Conservation (phyloP, 2,888 invertebrate genomes). For the Ligdia adustata region DNA sequence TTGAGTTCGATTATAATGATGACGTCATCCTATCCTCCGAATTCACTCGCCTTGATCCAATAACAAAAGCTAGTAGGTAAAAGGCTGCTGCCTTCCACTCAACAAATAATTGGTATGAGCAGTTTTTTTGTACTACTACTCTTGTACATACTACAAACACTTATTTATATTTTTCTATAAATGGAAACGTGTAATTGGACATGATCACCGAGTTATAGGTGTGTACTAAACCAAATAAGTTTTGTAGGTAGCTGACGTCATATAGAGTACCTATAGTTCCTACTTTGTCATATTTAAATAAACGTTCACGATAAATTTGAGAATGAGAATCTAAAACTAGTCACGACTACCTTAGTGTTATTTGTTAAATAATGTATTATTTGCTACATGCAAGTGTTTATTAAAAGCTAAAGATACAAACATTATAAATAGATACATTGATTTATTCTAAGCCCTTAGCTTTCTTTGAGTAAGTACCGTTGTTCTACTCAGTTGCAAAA, state of each 20-base stretch:
- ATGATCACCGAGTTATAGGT: conserved; percentile 30
- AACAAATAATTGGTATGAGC: conserved; percentile 26
- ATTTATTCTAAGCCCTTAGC: no score
- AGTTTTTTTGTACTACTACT: conserved; percentile 21
- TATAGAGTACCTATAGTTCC: conserved; percentile 28
- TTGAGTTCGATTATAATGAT: conserved; percentile 56
- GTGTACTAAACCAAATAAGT: conserved; percentile 28
- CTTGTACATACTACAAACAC: conserved; percentile 4
- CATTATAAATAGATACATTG: no score
- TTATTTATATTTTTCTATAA: conserved; percentile 32
- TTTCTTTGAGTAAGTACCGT: conserved; percentile 24
- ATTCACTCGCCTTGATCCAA: conserved; percentile 67
- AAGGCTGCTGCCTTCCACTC: conserved; percentile 37
- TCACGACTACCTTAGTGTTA: no score
- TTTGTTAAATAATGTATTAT: no score
- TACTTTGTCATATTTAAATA: conserved; percentile 29
- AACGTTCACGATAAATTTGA: conserved; percentile 8
- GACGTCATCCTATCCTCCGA: conserved; percentile 66
- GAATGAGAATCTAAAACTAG: conserved; percentile 2
- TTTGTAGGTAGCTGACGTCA: conserved; percentile 35
- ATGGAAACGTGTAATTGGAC: conserved; percentile 33
- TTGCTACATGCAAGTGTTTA: no score
- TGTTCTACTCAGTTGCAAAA: conserved; percentile 13
- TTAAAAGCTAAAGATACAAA: no score
- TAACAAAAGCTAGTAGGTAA: conserved; percentile 42